Percentiles rank a stretch among this genome's conserved stretches.
Evolutionary conservation across 1,140 invertebrate genomes (phyloP).

Genomic region (Doryteuthis pealeii): DNA sequence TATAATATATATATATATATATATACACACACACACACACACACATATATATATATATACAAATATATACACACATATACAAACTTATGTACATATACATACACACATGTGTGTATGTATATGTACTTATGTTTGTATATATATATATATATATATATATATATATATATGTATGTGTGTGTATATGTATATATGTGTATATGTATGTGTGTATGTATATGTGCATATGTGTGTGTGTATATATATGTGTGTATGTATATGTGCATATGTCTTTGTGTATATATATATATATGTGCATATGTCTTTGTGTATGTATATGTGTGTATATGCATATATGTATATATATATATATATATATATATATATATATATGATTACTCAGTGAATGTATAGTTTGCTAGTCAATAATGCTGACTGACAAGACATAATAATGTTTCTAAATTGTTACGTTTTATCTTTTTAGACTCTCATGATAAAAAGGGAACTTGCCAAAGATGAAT

Average conservation of each 20-base stretch:
- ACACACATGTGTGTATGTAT: slow-evolving; percentile 19
- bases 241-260: not conserved
- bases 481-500: slow-evolving; percentile 88
- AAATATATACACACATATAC: no score
- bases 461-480: slow-evolving; percentile 92
- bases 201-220: slow-evolving; percentile 13
- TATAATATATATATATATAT: not conserved
- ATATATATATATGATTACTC: not conserved
- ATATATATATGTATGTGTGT: slow-evolving; percentile 22
- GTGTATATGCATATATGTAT: slow-evolving; percentile 7
- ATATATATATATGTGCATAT: not conserved
- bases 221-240: not conserved
- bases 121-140: no score
- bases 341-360: slow-evolving; percentile 11
- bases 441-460: slow-evolving; percentile 24
- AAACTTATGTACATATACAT: no score
- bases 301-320: not conserved
- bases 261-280: slow-evolving; percentile 7
- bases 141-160: slow-evolving; percentile 23
- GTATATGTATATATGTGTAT: slow-evolving; percentile 15
- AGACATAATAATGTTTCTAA: no score
- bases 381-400: no score
- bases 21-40: slow-evolving; percentile 11
- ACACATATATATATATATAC: no score
- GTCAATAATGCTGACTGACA: no score